Base-by-base conservation (phyloP, 2,113 vertebrate species). In the Trematocara variabile region DNA sequence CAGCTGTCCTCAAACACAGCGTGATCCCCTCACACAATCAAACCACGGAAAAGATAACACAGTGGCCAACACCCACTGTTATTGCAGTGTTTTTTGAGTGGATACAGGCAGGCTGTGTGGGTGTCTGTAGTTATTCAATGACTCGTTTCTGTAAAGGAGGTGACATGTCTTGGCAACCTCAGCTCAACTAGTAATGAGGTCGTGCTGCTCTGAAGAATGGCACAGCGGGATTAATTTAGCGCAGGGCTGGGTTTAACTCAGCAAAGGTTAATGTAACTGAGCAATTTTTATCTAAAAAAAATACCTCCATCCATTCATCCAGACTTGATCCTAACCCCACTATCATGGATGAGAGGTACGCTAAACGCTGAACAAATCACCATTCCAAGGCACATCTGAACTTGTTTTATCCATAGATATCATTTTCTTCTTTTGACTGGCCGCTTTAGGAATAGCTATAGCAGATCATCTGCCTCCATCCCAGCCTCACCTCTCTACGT, bases 1-100 rank as follows among this genome's bases (percentile, higher is more conserved):
- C 87, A 88, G 89, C 79, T 58, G 65, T 89, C 85, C 79, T 89
- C 90, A 94, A 92, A 93, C 90, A 93, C 91, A 82, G 8, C n/a
- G 33, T 22, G 85, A 79, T 79, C 88, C 13, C 8, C n/a, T 33
- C 37, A 12, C 80, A 77, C 70, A 39, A 12, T n/a, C 48, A 48
- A 70, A 75, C 77, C 50, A 2, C 54, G 20, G 41, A 34, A 54
- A 18, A 83, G 83, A 90, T 82, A 86, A 86, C 34, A 44, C 41
- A 8, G 25, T 52, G 41, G 53, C 46, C 20, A 0, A 73, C 1
- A 14, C 63, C 41, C 28, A 48, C 34, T 80, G 30, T 83, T 78
- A 6, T 20, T 81, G 20, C 7, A 1, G 25, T 70, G 30, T 28
- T 10, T 73, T 41, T n/a, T 73, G 80, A 87, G 75, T 16, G 53